phyloP scores from a whole-genome alignment of 2,797 vertebrate genomes.

The Poecilia wingei region DNA sequence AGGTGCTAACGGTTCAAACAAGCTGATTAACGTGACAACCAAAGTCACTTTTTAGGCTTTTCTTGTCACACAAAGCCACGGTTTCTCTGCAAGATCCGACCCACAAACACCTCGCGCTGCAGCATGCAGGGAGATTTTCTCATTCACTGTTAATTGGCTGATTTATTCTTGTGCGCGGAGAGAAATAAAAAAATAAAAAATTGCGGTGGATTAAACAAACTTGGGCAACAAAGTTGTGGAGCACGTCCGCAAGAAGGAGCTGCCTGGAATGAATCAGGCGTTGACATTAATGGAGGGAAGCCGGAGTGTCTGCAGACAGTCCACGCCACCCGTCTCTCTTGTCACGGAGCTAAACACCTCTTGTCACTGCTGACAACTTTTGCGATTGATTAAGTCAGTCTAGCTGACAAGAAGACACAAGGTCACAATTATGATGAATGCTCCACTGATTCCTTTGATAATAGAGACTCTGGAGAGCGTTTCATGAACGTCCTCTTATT shows the following conservation, averaged over 20 bases:
- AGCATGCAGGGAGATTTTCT: constrained; percentile 52
- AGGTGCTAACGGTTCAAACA: constrained; percentile 62
- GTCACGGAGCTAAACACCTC: constrained; percentile 73
- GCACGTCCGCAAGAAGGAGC: constrained; percentile 32
- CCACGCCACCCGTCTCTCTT: constrained; percentile 51
- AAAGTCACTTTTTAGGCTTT: constrained; percentile 55
- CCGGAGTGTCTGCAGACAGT: constrained; percentile 60
- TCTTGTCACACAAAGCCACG: constrained; percentile 51
- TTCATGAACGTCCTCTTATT: constrained; percentile 27
- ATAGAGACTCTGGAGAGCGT: constrained; percentile 10
- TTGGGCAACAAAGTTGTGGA: constrained; percentile 67
- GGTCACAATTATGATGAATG: constrained; percentile 78
- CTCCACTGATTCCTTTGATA: constrained; percentile 60
- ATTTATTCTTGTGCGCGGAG: constrained; percentile 57
- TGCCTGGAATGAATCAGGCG: constrained; percentile 62
- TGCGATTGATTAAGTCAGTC: constrained; percentile 77
- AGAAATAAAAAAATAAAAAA: constrained; percentile 6
- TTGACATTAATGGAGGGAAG: constrained; percentile 64
- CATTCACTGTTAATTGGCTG: constrained; percentile 71
- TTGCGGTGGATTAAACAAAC: constrained; percentile 48
- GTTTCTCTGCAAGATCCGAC: constrained; percentile 49
- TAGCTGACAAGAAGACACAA: constrained; percentile 66
- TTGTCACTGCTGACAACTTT: constrained; percentile 74
- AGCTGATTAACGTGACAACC: constrained; percentile 68
- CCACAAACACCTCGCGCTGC: constrained; percentile 55